Evolutionary conservation across 2,797 vertebrate species (phyloP).

Genomic region (Columba guinea): DNA sequence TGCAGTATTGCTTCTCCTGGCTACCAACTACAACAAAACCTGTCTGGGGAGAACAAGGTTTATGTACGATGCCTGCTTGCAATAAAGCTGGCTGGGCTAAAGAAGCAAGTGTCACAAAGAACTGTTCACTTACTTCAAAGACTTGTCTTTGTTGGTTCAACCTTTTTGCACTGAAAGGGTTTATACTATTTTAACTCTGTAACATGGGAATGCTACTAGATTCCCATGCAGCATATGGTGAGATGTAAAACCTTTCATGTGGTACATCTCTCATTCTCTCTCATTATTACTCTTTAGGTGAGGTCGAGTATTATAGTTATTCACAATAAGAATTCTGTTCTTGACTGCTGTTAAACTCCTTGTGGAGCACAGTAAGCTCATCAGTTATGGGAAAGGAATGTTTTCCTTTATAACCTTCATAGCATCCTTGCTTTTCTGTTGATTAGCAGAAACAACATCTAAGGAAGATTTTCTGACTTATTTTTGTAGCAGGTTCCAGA

Average conservation of each 20-base stretch:
- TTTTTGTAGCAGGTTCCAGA: neutral
- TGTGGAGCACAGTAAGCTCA: neutral
- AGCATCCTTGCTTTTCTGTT: neutral
- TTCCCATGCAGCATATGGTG: fast-evolving
- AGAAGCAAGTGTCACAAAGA: neutral
- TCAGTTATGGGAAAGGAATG: neutral
- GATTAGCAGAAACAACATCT: neutral
- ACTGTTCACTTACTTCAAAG: neutral
- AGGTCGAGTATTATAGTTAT: neutral
- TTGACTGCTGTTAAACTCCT: neutral
- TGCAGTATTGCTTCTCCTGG: neutral
- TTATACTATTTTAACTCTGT: neutral
- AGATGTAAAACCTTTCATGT: neutral
- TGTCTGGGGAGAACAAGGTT: neutral
- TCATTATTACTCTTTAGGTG: neutral
- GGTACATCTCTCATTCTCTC: neutral
- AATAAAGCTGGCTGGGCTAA: neutral
- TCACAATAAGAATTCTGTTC: neutral
- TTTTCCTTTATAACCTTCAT: neutral
- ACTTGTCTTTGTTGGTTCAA: neutral
- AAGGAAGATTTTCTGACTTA: neutral
- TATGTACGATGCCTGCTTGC: neutral
- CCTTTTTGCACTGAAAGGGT: neutral
- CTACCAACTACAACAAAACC: neutral
- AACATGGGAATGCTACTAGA: neutral